A percentile compares a stretch with the other conserved stretches of the same genome.
These are phyloP conservation scores for Thaleichthys pacificus DNA, from an alignment of 2,797 vertebrate species.

Conservation along the genomic window DNA sequence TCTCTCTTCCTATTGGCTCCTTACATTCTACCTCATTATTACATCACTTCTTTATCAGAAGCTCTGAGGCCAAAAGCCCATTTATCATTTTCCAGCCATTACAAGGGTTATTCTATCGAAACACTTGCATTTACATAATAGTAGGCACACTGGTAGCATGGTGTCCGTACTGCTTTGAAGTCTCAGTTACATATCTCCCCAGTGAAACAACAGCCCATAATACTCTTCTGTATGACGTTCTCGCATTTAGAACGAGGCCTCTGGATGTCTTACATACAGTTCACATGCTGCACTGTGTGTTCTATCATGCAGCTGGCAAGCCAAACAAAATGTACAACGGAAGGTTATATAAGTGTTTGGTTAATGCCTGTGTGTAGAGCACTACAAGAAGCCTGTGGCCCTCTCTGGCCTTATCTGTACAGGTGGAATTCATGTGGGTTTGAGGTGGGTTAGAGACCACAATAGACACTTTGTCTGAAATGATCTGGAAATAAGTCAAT, in stretches of 20 bases:
- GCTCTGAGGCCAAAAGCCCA: conserved; percentile 44
- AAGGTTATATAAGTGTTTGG: too few species aligned
- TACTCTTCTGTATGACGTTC: background rate
- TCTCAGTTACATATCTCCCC: conserved; percentile 13
- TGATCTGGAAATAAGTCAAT: too few species aligned
- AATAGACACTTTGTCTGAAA: too few species aligned
- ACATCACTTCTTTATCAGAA: conserved; percentile 44
- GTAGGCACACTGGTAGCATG: conserved; percentile 19
- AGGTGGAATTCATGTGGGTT: too few species aligned
- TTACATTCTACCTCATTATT: conserved; percentile 52
- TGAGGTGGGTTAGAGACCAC: too few species aligned
- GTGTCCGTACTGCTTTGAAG: conserved; percentile 3
- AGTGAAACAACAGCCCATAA: background rate
- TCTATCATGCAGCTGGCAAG: too few species aligned
- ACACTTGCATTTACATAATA: conserved; percentile 44
- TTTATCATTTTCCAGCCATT: conserved; percentile 49
- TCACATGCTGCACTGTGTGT: too few species aligned
- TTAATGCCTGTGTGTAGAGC: background rate
- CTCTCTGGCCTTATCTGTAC: too few species aligned
- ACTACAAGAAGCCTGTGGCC: background rate
- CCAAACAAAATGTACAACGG: too few species aligned
- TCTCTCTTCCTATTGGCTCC: background rate
- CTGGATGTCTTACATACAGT: background rate
- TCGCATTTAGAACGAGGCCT: background rate
- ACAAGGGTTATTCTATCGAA: conserved; percentile 44